Conservation (phyloP, 1,140 invertebrate species). For the Rhagoletis zephyria region DNA sequence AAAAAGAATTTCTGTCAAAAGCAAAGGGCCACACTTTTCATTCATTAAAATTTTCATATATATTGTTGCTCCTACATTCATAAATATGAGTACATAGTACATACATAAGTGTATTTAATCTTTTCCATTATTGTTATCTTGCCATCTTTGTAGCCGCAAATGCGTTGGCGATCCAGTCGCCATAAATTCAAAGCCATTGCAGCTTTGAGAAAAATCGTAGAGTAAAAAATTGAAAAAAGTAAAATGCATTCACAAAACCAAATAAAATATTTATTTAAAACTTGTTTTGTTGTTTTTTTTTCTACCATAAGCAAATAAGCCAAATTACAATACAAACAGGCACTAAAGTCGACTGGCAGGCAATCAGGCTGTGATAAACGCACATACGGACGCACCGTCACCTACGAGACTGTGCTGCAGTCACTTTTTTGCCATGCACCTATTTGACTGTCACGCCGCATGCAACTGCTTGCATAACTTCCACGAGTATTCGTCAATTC, state of each 20-base stretch:
- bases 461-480: background rate
- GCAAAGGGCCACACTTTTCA: conserved; percentile 24
- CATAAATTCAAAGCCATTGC: conserved; percentile 9
- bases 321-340: conserved; percentile 24
- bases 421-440: background rate
- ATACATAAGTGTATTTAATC: background rate
- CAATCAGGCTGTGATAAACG: background rate
- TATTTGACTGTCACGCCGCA: conserved; percentile 23
- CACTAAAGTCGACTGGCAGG: conserved; percentile 30
- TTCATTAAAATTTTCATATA: conserved; percentile 16
- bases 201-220: background rate
- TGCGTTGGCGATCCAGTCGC: conserved; percentile 43
- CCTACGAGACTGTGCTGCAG: background rate
- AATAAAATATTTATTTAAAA: conserved; percentile 31
- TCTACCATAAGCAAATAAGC: background rate
- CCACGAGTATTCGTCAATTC: background rate
- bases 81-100: background rate
- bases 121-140: background rate
- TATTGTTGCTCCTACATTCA: background rate
- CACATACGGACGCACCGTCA: background rate
- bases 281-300: conserved; percentile 11
- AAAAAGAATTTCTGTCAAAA: background rate
- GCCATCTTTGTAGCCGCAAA: background rate
- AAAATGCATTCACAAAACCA: background rate
- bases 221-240: background rate